phyloP scores from a whole-genome alignment of 1,140 invertebrate species.

The Lethrus apterus region DNA sequence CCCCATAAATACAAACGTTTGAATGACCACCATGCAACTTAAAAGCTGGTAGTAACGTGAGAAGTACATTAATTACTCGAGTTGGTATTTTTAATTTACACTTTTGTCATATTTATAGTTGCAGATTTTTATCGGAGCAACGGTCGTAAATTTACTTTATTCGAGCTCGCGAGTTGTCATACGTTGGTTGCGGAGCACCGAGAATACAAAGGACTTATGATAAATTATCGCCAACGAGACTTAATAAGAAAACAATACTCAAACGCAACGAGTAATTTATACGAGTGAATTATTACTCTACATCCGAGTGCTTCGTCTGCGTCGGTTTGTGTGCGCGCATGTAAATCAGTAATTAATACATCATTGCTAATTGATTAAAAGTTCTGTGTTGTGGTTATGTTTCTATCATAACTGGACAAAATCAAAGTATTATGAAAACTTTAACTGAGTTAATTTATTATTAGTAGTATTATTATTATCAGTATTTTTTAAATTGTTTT shows the following conservation, averaged over 20 bases:
- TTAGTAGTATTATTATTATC: too few relatives aligned
- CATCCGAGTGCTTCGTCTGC: neutral
- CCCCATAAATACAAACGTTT: too few relatives aligned
- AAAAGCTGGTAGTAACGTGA: too few relatives aligned
- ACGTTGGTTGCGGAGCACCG: conserved; percentile 2
- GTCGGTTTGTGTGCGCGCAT: neutral
- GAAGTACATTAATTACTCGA: conserved; percentile 8
- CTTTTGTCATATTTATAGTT: conserved; percentile 17
- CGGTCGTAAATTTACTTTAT: conserved; percentile 12
- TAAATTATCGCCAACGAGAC: neutral
- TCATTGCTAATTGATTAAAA: conserved; percentile 8
- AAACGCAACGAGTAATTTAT: neutral
- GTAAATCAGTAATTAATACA: conserved; percentile 11
- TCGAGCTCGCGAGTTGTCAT: conserved; percentile 1
- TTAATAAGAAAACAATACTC: conserved; percentile 6
- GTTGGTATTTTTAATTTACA: conserved; percentile 14
- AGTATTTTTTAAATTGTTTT: too few relatives aligned
- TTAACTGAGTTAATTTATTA: too few relatives aligned
- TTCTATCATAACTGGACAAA: too few relatives aligned
- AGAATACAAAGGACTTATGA: conserved; percentile 7
- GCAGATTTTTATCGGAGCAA: conserved; percentile 13
- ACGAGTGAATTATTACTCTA: neutral
- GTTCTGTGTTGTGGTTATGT: too few relatives aligned
- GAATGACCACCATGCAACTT: too few relatives aligned
- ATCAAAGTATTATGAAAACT: too few relatives aligned